These are phyloP conservation scores for Neomonachus schauinslandi DNA, from an alignment of 2,113 vertebrate species.

Conservation along the genomic window DNA sequence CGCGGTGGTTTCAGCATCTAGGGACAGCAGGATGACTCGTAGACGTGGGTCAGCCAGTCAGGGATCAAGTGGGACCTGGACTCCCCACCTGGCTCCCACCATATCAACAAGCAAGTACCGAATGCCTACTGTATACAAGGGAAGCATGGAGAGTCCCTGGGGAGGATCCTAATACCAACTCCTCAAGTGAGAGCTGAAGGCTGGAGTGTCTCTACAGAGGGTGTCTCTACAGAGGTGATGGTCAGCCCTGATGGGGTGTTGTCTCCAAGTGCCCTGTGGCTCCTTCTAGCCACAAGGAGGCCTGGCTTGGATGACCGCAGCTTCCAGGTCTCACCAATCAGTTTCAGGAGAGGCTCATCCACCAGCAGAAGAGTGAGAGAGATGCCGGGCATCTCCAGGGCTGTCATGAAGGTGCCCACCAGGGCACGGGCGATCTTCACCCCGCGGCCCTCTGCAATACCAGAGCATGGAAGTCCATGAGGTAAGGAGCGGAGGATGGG, in stretches of 20 bases:
- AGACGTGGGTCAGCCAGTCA: neutral
- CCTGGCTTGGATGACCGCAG: neutral
- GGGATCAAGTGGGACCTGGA: neutral
- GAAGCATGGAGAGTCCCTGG: fast-evolving
- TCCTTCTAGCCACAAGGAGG: neutral
- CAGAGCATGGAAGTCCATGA: neutral
- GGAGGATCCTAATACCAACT: neutral
- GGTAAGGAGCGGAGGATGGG: neutral
- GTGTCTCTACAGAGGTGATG: neutral
- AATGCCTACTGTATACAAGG: neutral
- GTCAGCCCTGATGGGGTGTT: neutral
- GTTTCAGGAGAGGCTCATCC: slow-evolving; percentile 86
- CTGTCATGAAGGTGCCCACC: slow-evolving; percentile 96
- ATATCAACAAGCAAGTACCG: neutral
- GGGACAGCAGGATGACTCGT: neutral
- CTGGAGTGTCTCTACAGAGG: neutral
- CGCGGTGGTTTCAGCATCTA: slow-evolving; percentile 92
- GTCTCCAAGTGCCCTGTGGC: neutral
- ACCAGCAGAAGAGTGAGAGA: slow-evolving; percentile 93
- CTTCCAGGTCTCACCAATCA: slow-evolving; percentile 89
- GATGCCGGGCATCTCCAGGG: slow-evolving; percentile 95
- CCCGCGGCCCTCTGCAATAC: slow-evolving; percentile 86
- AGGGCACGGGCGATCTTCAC: slow-evolving; percentile 89
- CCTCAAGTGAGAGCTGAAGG: neutral
- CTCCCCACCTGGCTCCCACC: neutral